Evolutionary conservation across 2,113 vertebrate species (phyloP), one percentile per base, ranked within the genome.

Genomic region (Nicator chloris): DNA sequence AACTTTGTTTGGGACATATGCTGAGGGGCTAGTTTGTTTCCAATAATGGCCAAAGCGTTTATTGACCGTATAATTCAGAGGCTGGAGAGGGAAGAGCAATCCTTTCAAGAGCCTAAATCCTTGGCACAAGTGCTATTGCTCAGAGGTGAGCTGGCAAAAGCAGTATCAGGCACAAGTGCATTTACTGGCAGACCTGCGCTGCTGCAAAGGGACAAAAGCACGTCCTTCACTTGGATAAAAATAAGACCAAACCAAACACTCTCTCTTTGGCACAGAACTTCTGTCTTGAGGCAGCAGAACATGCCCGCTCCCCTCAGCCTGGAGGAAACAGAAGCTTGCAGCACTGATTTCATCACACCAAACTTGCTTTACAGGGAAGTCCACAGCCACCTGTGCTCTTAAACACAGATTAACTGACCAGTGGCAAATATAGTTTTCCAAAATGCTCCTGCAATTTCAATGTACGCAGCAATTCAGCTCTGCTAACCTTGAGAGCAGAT

Each of bases 401-500:
- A 65, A 15, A 61, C 8, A 21, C 35, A 31, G 1, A 44, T 45
- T 65, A 84, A 71, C n/a, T 65, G 54, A 77, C 68, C 66, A 40
- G 59, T 23, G 37, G 59, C 76, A 85, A 71, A 56, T 14, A 44
- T 0, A 0, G 3, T 49, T 85, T 76, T 56, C 72, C 33, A 76
- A 59, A 82, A 53, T 39, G 28, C 15, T 82, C 40, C 40, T 39
- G 28, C 60, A 68, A 63, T 84, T 86, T 56, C 65, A 50, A 64
- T 6, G 8, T 31, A 80, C 10, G 28, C 80, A 86, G 77, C 33
- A 71, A 30, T 45, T 75, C 69, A 82, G n/a, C 42, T 35, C 39
- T 0, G 0, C 5, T 57, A 39, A 40, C 27, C 18, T 47, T 5
- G 2, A 15, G 4, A 82, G 24, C 1, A 73, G 37, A 61, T 40